phyloP scores from a whole-genome alignment of 2,113 vertebrate genomes.

The Alosa alosa region DNA sequence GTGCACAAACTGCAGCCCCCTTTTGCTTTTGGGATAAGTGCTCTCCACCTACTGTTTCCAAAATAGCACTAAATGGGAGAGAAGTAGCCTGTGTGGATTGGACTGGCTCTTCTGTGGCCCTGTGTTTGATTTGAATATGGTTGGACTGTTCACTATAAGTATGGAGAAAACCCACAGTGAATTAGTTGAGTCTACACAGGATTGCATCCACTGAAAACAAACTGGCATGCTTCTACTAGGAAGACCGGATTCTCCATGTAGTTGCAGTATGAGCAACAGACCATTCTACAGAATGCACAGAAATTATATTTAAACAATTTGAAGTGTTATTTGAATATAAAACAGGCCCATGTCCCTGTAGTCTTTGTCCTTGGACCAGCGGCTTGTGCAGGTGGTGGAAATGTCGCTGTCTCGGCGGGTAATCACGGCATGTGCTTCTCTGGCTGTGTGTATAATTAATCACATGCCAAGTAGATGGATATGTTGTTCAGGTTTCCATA shows the following conservation, averaged over 20 bases:
- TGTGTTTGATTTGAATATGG: not conserved
- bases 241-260: not conserved
- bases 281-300: not conserved
- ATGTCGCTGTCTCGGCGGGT: not conserved
- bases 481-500: not conserved
- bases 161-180: no score
- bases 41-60: not conserved
- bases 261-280: not conserved
- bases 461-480: conserved; percentile 2
- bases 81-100: not conserved
- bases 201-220: no score
- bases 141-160: not conserved
- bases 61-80: not conserved
- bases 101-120: not conserved
- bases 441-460: not conserved
- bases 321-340: not conserved
- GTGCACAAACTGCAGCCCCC: conserved; percentile 4
- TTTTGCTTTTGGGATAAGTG: conserved; percentile 8
- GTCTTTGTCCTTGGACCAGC: not conserved
- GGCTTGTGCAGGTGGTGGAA: not conserved
- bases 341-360: not conserved
- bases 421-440: not conserved
- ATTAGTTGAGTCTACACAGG: no score
- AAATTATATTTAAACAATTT: not conserved
- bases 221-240: no score